Conservation (phyloP, 2,113 vertebrate species). For the Pleuronectes platessa region DNA sequence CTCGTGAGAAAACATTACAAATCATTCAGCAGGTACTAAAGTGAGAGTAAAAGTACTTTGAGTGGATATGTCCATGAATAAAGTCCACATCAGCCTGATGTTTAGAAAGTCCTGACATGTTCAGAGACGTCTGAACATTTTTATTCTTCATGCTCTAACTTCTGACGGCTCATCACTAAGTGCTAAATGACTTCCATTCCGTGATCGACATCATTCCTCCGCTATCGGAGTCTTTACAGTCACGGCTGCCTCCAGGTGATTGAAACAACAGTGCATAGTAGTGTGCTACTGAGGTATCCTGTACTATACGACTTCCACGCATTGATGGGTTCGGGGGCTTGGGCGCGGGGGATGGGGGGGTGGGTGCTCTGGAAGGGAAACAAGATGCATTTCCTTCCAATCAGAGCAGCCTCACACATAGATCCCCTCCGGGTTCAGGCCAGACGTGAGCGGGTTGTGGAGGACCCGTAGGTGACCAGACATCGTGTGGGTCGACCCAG, state of each 20-base stretch:
- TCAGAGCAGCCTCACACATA: conserved; percentile 86
- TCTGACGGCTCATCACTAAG: conserved; percentile 28
- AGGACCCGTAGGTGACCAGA: conserved; percentile 92
- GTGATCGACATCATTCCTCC: conserved; percentile 11
- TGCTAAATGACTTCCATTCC: conserved; percentile 32
- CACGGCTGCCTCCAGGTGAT: conserved; percentile 25
- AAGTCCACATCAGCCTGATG: conserved; percentile 29
- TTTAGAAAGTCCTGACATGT: conserved; percentile 23
- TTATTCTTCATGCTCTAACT: background rate
- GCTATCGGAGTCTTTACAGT: conserved; percentile 33
- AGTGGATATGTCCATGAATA: conserved; percentile 54
- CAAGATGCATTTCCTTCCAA: background rate
- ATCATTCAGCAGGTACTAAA: conserved; percentile 69
- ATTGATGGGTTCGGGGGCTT: conserved; percentile 18
- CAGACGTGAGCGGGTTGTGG: conserved; percentile 89
- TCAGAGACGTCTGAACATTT: conserved; percentile 12
- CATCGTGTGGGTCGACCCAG: conserved; percentile 84
- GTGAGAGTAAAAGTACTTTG: conserved; percentile 51
- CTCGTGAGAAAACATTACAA: conserved; percentile 51
- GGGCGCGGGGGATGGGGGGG: background rate
- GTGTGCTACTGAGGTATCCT: conserved; percentile 65
- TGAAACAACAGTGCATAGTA: conserved; percentile 67
- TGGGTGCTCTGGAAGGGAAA: background rate
- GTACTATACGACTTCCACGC: conserved; percentile 50
- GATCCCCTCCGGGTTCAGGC: conserved; percentile 97